Evolutionary conservation across 2,113 vertebrate genomes (phyloP), one percentile per base, ranked within the genome.

Genomic region (Tychaedon coryphoeus): DNA sequence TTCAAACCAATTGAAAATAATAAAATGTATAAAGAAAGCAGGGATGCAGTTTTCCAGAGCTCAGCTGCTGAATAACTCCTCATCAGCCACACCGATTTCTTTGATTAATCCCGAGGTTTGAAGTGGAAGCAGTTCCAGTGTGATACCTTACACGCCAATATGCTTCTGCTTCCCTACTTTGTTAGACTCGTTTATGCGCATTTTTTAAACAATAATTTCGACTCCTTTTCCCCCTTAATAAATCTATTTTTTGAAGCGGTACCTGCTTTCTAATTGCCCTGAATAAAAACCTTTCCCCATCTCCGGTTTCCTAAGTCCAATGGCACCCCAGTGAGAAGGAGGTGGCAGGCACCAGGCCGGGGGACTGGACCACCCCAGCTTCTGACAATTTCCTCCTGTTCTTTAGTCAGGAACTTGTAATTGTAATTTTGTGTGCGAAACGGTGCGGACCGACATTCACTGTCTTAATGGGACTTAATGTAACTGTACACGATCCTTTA

Each of bases 21-120:
- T 93, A 96, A 96, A 97, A 96, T 88, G 92, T 94, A 93, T 96
- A 96, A 95, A 96, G 92, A 90, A 94, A 94, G 90, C 94, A 88
- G 88, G 78, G 90, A 96, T 96, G 92, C 95, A 83, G 95, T 93
- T 97, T 96, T 96, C 92, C 96, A 95, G 95, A 97, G 93, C 94
- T 94, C 96, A 96, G 96, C 94, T 95, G 96, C 92, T 94, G 96
- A 96, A 96, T 96, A 96, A 97, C 94, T 96, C 88, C 94, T 96
- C 95, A 95, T 94, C 95, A 97, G 61, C 92, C 10, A 43, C 90
- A 86, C 93, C 94, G 95, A 95, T 97, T 96, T 97, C 96, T 96
- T 93, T 96, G 96, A 97, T 96, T 97, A 97, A 97, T 97, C 85
- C 92, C 60, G 90, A 83, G 93, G 86, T 96, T 85, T 95, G 86